Base-by-base conservation (phyloP, 1,140 invertebrate genomes). In the Pomacea maculata region DNA sequence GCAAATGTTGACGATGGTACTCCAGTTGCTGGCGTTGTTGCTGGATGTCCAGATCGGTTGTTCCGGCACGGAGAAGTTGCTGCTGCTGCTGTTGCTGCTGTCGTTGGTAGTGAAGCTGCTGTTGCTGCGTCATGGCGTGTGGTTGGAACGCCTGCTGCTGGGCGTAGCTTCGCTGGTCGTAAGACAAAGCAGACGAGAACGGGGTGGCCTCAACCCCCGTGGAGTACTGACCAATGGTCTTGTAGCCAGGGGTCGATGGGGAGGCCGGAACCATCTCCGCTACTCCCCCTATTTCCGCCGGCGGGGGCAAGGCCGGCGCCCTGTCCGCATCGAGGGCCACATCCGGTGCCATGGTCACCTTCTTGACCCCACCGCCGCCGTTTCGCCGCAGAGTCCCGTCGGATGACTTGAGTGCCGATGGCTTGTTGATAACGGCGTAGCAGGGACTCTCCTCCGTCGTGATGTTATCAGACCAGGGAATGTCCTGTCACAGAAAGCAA, bases 301-400 rank as follows among this genome's bases (percentile, higher is more conserved):
- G 54, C 25, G 70, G 25, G 78, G 67, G 55, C 64, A 75, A 64
- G 57, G 73, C 72, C 25, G 71, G 70, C 9, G 77, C 77, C 54
- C 80, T 78, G 21, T 73, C 80, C 21, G 75, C 81, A 25, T 79
- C 74, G n/a, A 71, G 72, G n/a, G 79, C 83, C 11, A 82, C 70
- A 54, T 83, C 84, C 55, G 84, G 84, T 19, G 84, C 80, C 78
- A 85, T 75, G 15, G 84, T 85, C 54, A 85, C 84, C 61, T 83
- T 81, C 57, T 85, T 85, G 54, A 72, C 64, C 8, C 77, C 75
- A 14, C 70, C 64, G 11, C 72, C 73, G 34, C 81, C 81, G 65
- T 83, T 83, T 11, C 82, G 80, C 25, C 79, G 81, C 12, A 84
- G 75, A 4, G 83, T 79, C 19, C 73, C 61, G 55, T 82, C 78